These are phyloP conservation scores for Aurelia aurita complex sp. Pacific DNA, from an alignment of 30 jellyfish, hydroid and myxozoan species.

Conservation along the genomic window DNA sequence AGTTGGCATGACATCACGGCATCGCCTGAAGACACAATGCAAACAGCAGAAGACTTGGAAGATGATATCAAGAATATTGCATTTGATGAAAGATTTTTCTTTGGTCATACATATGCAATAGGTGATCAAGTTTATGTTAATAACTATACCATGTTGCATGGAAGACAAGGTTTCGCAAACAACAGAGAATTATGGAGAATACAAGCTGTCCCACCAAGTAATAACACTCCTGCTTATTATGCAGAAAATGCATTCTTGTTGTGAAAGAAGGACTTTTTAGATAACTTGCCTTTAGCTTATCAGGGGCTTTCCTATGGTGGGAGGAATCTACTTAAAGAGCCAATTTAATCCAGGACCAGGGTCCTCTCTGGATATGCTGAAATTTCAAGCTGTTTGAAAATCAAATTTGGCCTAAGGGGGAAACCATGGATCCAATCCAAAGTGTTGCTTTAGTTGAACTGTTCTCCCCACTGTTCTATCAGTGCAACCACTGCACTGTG, in stretches of 20 bases:
- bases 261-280: too few relatives aligned
- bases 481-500: too few relatives aligned
- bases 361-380: too few relatives aligned
- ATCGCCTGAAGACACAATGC: neutral
- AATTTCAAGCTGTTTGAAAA: too few relatives aligned
- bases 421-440: too few relatives aligned
- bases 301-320: too few relatives aligned
- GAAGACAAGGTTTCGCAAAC: slow-evolving; percentile 32
- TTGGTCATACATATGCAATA: slow-evolving; percentile 35
- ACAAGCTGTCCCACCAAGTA: slow-evolving; percentile 55
- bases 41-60: slow-evolving; percentile 29
- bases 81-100: slow-evolving; percentile 33
- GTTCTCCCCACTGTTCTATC: too few relatives aligned
- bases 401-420: too few relatives aligned
- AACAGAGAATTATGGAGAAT: slow-evolving; percentile 61
- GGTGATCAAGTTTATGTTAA: slow-evolving; percentile 60
- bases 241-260: neutral
- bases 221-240: slow-evolving; percentile 37
- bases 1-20: neutral
- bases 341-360: too few relatives aligned
- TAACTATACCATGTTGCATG: slow-evolving; percentile 53
- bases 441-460: too few relatives aligned
- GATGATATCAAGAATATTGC: slow-evolving; percentile 15
- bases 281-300: too few relatives aligned
- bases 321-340: too few relatives aligned